Evolutionary conservation across 2,888 invertebrate genomes (phyloP), one percentile per base, ranked within the genome.

Genomic region (Drosophila colorata): DNA sequence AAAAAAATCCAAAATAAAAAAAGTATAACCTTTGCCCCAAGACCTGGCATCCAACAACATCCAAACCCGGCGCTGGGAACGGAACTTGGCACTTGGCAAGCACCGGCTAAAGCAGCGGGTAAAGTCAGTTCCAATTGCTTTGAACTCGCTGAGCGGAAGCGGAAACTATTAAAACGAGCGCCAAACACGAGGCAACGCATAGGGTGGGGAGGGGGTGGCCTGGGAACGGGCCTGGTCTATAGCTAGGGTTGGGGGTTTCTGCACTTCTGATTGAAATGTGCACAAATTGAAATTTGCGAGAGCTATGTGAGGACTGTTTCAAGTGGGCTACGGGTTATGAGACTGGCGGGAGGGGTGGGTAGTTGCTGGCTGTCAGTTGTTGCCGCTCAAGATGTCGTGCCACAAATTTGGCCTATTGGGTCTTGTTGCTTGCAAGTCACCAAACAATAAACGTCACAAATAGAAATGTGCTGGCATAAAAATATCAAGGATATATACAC

Each of bases 131-230:
- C 80, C 82, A 87, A 82, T 88, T 83, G 78, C 84, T 83, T 83
- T 87, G 79, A 85, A 87, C 83, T 88, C 72, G 74, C 80, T 74
- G 77, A 82, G 82, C 85, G 85, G 85, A 85, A 85, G 74, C 89
- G 89, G 85, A 88, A 85, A 85, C 89, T 88, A 87, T 89, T 88
- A 89, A 88, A 88, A 88, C 87, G 87, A 83, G 87, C 88, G 84
- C 87, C 87, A 88, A 83, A 80, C 83, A 83, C 48, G 67, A 61
- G 46, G 43, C 46, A 18, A 51, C 35, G 31, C 35, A 28, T 18
- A 31, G 28, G 11, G 47, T 13, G 20, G 23, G 37, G 13, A 14
- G 35, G 28, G 13, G 16, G 28, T 35, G 35, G 40, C 16, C 20
- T 20, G 20, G 33, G 13, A 14, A 33, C 18, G 35, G 25, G 37